A percentile compares a stretch with the other conserved stretches of the same genome.
These are phyloP conservation scores for Pholis gunnellus DNA, from an alignment of 2,113 vertebrate species.

Conservation along the genomic window DNA sequence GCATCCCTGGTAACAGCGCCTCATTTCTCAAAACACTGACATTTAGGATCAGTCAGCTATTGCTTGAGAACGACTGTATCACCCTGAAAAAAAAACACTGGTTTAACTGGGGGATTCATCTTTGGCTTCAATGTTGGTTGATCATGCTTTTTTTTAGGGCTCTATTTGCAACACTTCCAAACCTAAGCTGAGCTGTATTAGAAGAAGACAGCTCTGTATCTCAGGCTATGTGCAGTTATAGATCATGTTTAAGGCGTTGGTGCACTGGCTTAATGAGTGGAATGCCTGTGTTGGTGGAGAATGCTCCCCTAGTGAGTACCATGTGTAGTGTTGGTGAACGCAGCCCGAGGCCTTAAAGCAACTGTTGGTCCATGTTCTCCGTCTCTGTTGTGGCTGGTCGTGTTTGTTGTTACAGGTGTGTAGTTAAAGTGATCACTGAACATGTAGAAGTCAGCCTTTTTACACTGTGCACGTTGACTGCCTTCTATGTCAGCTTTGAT, in stretches of 20 bases:
- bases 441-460: not conserved
- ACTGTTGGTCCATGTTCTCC: not conserved
- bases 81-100: not conserved
- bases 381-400: not conserved
- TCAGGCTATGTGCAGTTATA: not conserved
- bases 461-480: not conserved
- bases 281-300: not conserved
- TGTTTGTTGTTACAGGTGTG: not conserved
- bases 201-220: not conserved
- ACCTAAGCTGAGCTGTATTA: not conserved
- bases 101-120: not conserved
- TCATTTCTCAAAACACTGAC: constrained; percentile 15
- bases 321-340: not conserved
- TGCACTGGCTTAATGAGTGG: not conserved
- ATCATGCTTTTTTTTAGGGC: not conserved
- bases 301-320: not conserved
- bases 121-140: not conserved
- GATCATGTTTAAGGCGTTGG: constrained; percentile 30
- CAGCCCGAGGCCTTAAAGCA: not conserved
- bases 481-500: not conserved
- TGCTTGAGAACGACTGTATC: not conserved
- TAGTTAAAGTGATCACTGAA: not conserved
- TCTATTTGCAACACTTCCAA: not conserved
- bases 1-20: not conserved
- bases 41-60: constrained; percentile 8